Base-by-base conservation (phyloP, 2,888 invertebrate species). In the Oegoconia quadripuncta region DNA sequence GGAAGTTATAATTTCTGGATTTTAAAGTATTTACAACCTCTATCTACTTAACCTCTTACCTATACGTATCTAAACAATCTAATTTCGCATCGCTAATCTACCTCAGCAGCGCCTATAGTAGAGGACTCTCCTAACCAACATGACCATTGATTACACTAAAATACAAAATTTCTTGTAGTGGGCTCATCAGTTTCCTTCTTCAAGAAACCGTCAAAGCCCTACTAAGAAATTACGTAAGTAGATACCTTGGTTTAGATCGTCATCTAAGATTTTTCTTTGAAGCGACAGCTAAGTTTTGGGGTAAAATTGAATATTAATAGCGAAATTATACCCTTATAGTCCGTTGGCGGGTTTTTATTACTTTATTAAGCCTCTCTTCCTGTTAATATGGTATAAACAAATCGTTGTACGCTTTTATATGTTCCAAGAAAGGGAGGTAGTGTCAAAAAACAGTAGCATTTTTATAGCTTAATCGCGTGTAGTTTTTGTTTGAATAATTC, bases 291-390 rank as follows among this genome's bases (percentile, higher is more conserved):
- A 70, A 74, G 64, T 73, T 77, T 69, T 69, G 73, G 77, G 74
- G 75, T 74, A 76, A 84, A 82, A 86, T 86, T 84, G 86, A 87
- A 87, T 87, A 86, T 87, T 86, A 87, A 87, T 87, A 83, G 86
- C 77, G 64, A 84, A 78, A 84, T 86, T 84, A 86, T 79, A 74
- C 71, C 67, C 64, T 61, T 46, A 52, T 45, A 62, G 69, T 66
- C 72, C 62, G 60, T 69, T 67, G 69, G 65, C 41, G 58, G 64
- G 67, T 73, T 80, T 83, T 86, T 86, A 87, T 87, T 78, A 70
- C 86, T 86, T 80, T 86, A 86, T 86, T 84, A 82, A 73, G 64
- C 55, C 54, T 50, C 59, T 63, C 60, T 75, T 77, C 77, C 74
- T 64, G 76, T 82, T 83, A 84, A 82, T 79, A 72, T 58, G 72